Evolutionary conservation across 1,140 invertebrate species (phyloP).

Genomic region (Colletes latitarsis): DNA sequence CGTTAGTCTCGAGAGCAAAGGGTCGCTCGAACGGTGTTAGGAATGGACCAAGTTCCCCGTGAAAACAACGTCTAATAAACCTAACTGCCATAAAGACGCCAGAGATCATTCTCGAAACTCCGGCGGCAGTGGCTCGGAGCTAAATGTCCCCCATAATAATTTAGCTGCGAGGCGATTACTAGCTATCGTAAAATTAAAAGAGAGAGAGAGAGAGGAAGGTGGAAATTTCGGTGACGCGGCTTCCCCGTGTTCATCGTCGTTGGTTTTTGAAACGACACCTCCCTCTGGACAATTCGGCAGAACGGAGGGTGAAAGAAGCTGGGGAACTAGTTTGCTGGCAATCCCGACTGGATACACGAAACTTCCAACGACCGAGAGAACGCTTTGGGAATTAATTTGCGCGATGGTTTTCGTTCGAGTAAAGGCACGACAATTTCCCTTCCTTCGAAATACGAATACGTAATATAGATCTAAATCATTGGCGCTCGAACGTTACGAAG

Average conservation of each 20-base stretch:
- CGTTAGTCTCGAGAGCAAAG: too few species aligned
- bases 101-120: conserved; percentile 67
- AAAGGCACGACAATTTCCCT: too few species aligned
- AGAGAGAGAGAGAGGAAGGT: conserved; percentile 40
- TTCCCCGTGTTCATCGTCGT: too few species aligned
- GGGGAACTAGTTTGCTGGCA: background rate
- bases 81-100: conserved; percentile 63
- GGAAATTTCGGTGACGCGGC: conserved; percentile 4
- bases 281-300: background rate
- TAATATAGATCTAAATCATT: too few species aligned
- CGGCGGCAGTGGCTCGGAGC: conserved; percentile 26
- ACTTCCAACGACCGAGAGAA: background rate
- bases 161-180: conserved; percentile 68
- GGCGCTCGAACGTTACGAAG: too few species aligned
- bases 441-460: too few species aligned
- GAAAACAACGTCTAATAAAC: conserved; percentile 72
- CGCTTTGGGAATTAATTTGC: too few species aligned
- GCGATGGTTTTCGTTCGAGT: too few species aligned
- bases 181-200: conserved; percentile 72
- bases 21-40: background rate
- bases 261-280: background rate
- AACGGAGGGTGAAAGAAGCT: too few species aligned
- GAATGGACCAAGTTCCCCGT: background rate
- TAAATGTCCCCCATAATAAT: conserved; percentile 72
- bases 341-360: background rate